Evolutionary conservation across 2,113 vertebrate genomes (phyloP).

Genomic region (Tychaedon coryphoeus): DNA sequence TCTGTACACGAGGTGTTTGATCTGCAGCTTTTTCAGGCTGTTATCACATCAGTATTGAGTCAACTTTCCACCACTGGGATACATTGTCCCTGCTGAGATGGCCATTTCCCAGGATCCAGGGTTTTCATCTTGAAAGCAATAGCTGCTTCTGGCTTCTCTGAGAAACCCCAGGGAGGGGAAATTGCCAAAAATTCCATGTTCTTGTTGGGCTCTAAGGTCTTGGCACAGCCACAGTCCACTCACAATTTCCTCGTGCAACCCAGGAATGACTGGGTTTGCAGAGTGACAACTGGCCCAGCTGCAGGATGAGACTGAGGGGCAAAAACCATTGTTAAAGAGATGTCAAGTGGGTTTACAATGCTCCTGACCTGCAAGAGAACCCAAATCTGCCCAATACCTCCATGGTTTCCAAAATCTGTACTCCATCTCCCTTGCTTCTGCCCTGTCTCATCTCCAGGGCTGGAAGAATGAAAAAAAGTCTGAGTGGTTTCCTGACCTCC

Average conservation of each 20-base stretch:
- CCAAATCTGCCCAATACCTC: background rate
- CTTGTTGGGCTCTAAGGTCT: background rate
- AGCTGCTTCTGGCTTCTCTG: background rate
- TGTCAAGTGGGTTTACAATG: background rate
- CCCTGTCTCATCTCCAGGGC: accelerated
- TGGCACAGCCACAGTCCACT: background rate
- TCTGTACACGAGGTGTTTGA: background rate
- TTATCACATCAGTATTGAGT: background rate
- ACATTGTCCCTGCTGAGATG: background rate
- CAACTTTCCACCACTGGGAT: background rate
- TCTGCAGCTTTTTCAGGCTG: background rate
- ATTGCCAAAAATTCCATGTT: background rate
- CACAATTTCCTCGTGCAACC: background rate
- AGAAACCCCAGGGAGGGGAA: background rate
- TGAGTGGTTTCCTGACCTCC: background rate
- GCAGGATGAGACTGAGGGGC: background rate
- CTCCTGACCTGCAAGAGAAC: background rate
- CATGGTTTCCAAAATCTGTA: background rate
- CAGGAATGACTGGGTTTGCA: accelerated
- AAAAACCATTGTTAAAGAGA: background rate
- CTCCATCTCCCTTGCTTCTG: background rate
- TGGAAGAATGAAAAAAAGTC: background rate
- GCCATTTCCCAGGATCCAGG: background rate
- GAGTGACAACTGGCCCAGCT: background rate
- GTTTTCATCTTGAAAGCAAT: background rate